These are phyloP conservation scores for Ganaspis brasiliensis DNA, from an alignment of 2,888 invertebrate genomes.

Conservation along the genomic window DNA sequence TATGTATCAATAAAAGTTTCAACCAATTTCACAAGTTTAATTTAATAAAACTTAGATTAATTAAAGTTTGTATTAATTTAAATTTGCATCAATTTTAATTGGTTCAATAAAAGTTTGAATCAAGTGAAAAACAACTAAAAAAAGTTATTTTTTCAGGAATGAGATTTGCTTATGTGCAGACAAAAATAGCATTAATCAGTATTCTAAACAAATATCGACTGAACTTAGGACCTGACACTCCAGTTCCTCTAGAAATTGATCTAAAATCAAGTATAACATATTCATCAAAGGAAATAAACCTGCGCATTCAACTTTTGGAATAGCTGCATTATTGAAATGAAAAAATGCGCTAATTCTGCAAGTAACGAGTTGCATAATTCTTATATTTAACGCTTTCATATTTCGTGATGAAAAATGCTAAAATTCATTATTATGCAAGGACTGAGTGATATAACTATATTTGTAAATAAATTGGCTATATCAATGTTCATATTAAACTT, in stretches of 20 bases:
- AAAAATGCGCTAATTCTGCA: background rate
- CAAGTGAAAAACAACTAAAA: too few species aligned
- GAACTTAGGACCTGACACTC: slow-evolving; percentile 59
- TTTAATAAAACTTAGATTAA: too few species aligned
- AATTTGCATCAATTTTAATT: too few species aligned
- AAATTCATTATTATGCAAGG: slow-evolving; percentile 2
- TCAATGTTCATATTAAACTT: too few species aligned
- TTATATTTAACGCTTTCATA: background rate
- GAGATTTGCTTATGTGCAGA: slow-evolving; percentile 69
- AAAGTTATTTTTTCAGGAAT: too few species aligned
- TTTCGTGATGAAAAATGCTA: background rate
- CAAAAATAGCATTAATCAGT: slow-evolving; percentile 66
- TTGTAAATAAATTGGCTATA: background rate
- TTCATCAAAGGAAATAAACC: slow-evolving; percentile 47
- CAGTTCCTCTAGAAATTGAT: slow-evolving; percentile 56
- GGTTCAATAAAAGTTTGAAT: too few species aligned
- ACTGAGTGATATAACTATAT: background rate
- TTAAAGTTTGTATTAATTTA: too few species aligned
- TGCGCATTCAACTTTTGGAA: slow-evolving; percentile 42
- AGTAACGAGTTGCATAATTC: background rate
- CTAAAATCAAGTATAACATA: slow-evolving; percentile 52
- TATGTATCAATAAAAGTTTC: too few species aligned
- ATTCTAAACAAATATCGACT: slow-evolving; percentile 63
- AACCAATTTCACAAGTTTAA: too few species aligned
- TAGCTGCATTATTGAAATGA: too few species aligned